These are phyloP conservation scores for Scortum barcoo DNA, from an alignment of 2,113 vertebrate species.

Conservation along the genomic window DNA sequence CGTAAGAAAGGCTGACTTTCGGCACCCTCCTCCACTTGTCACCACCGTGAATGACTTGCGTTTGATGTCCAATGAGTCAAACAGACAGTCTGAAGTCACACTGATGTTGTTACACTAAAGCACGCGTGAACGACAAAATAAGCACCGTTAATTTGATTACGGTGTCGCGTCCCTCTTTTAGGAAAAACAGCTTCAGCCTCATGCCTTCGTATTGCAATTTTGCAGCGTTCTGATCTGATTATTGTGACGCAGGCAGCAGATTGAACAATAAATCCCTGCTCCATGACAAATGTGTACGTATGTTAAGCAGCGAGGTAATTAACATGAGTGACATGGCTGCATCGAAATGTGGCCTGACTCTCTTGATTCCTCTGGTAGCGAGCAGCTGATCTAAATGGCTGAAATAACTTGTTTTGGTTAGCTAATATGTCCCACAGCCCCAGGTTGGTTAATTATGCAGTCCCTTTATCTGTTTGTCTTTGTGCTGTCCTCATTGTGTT, in stretches of 20 bases:
- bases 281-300: slow-evolving; percentile 25
- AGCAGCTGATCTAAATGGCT: slow-evolving; percentile 36
- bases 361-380: neutral
- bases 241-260: slow-evolving; percentile 20
- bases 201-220: neutral
- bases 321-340: slow-evolving; percentile 3
- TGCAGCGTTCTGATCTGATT: slow-evolving; percentile 11
- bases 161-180: slow-evolving; percentile 1
- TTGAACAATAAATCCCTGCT: neutral
- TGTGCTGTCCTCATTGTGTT: slow-evolving; percentile 69
- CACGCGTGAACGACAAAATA: slow-evolving; percentile 34
- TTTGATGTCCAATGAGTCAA: slow-evolving; percentile 76
- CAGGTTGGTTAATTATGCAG: slow-evolving; percentile 64
- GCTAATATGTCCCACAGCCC: slow-evolving; percentile 51
- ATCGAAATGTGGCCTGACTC: neutral
- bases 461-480: slow-evolving; percentile 59
- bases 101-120: slow-evolving; percentile 37
- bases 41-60: slow-evolving; percentile 66
- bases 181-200: neutral
- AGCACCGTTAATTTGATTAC: slow-evolving; percentile 47
- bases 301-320: slow-evolving; percentile 50
- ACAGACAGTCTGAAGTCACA: slow-evolving; percentile 44
- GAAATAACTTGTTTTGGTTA: slow-evolving; percentile 53
- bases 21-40: slow-evolving; percentile 66
- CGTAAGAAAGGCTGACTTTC: slow-evolving; percentile 71